Base-by-base conservation (phyloP, 1,140 invertebrate genomes). In the Dendroctonus valens region DNA sequence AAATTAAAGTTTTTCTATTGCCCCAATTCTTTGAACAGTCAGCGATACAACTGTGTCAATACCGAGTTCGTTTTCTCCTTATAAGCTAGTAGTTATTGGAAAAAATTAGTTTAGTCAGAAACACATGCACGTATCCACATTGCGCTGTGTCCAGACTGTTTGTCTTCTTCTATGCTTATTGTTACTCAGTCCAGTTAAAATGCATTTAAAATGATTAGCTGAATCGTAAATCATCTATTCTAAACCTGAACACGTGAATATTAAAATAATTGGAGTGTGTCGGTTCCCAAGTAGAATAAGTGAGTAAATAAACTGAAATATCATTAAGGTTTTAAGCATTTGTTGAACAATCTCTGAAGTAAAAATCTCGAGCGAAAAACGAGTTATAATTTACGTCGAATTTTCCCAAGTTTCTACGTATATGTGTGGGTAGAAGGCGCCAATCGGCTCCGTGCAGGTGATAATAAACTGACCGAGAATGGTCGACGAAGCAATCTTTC, bases 371-470 rank as follows among this genome's bases (percentile, higher is more conserved):
- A 58, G 41, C 55, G 40, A 58, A 58, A 58, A 58, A 58, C 41
- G 15, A 46, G 55, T 58, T 58, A 46, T 58, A 58, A 58, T 58
- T 55, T 55, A 55, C 53, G 26, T 55, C 53, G 53, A 55, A 55
- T 55, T 58, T 58, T 58, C 55, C 46, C 38, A 38, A 44, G 55
- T 58, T 58, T 58, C 55, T 58, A 58, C 55, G 11, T n/a, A 58
- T 5, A 15, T 46, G 41, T 55, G 68, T 67, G 68, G 67, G 67
- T 54, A 53, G 58, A 67, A 55, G 65, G 65, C 65, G 65, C 65
- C 65, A 67, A 49, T 67, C 58, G 58, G 46, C 58, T 52, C 59
- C 26, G 14, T 60, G 41, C 65, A 67, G 65, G 65, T 67, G 65
- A 67, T 67, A 67, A 67, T 67, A 67, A 67, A 67, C 65, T 61